phyloP scores from a whole-genome alignment of 2,888 invertebrate genomes.

The Stegana nigrithorax region DNA sequence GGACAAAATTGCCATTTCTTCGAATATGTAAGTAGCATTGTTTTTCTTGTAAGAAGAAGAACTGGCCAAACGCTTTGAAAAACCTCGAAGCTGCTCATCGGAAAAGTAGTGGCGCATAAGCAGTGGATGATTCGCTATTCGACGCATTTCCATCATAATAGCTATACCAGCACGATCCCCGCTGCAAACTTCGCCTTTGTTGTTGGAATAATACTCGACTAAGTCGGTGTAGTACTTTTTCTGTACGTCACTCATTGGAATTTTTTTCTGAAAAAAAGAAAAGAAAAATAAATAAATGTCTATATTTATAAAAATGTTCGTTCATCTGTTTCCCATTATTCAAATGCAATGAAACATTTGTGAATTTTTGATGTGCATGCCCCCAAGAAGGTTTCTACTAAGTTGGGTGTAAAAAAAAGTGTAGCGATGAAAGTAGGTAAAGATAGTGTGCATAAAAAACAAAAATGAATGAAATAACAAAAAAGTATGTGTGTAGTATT shows the following conservation, averaged over 20 bases:
- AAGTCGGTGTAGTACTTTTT: constrained; percentile 80
- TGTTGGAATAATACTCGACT: constrained; percentile 76
- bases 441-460: no score
- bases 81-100: constrained; percentile 73
- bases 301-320: no score
- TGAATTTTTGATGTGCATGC: no score
- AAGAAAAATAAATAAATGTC: not conserved
- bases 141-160: constrained; percentile 94
- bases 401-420: no score
- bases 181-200: constrained; percentile 73
- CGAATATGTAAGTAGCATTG: constrained; percentile 82
- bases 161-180: constrained; percentile 76
- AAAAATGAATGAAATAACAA: no score
- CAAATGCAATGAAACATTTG: no score
- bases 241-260: constrained; percentile 80
- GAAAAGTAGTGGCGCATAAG: constrained; percentile 81
- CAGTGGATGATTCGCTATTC: constrained; percentile 93
- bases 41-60: constrained; percentile 81
- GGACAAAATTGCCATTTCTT: constrained; percentile 88
- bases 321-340: no score
- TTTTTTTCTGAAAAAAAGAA: constrained; percentile 62
- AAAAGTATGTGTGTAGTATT: no score
- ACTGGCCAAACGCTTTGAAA: constrained; percentile 77
- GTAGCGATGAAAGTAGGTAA: no score
- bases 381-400: no score